Percentiles rank a stretch among this genome's conserved stretches.
phyloP scores from a whole-genome alignment of 2,113 vertebrate species.

The Capra hircus region DNA sequence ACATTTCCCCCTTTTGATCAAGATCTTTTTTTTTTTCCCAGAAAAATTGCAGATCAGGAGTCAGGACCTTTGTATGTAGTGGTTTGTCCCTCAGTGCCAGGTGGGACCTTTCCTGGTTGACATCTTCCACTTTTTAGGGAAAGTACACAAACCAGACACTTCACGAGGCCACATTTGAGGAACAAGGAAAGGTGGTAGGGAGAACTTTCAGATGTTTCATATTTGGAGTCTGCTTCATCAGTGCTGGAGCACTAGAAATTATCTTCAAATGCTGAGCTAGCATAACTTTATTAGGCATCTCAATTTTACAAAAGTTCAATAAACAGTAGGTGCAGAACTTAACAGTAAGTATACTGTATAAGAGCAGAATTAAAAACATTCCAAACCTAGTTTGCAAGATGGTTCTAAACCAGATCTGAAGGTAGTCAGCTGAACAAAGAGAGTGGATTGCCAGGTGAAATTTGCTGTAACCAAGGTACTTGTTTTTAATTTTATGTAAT shows the following conservation, averaged over 20 bases:
- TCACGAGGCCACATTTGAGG: not conserved
- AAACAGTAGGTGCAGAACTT: not conserved
- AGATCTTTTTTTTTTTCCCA: not conserved
- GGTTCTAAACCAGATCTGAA: not conserved
- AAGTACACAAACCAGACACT: not conserved
- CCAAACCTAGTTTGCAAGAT: not conserved
- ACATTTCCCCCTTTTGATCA: not conserved
- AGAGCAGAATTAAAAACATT: not conserved
- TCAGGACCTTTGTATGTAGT: not conserved
- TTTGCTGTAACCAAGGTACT: not conserved
- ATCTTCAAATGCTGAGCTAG: not conserved
- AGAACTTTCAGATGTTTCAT: not conserved
- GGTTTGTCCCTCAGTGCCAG: not conserved
- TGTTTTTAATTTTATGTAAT: not conserved
- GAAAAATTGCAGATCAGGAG: not conserved
- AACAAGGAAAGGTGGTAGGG: not conserved
- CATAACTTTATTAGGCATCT: not conserved
- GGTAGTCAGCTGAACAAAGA: not conserved
- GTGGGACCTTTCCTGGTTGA: not conserved
- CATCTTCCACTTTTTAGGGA: not conserved
- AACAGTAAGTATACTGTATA: not conserved
- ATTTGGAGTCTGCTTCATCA: not conserved
- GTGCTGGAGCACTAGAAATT: not conserved
- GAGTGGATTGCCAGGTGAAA: not conserved
- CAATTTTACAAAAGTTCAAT: not conserved